Evolutionary conservation across 2,888 invertebrate species (phyloP).

Genomic region (Bombyx huttoni): DNA sequence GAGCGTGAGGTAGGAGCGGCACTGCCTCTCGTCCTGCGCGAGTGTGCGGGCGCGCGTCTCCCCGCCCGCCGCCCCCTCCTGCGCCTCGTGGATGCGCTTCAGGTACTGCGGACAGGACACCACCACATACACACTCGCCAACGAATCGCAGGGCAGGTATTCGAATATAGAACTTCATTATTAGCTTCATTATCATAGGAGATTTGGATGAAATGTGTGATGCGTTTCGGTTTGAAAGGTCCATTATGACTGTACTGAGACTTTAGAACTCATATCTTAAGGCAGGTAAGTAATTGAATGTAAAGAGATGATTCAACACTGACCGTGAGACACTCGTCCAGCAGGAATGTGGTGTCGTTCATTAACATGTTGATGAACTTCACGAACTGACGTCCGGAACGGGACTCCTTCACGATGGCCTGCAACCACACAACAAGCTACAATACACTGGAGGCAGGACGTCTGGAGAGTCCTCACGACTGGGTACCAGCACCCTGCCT

Average conservation of each 20-base stretch:
- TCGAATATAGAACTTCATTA: neutral
- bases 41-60: slow-evolving; percentile 84
- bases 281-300: neutral
- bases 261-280: too few species aligned
- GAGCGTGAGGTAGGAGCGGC: slow-evolving; percentile 90
- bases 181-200: slow-evolving; percentile 1
- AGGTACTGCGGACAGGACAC: slow-evolving; percentile 74
- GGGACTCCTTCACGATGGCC: slow-evolving; percentile 92
- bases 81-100: slow-evolving; percentile 89
- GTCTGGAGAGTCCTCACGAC: too few species aligned
- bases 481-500: too few species aligned
- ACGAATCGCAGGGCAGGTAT: neutral
- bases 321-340: slow-evolving; percentile 88
- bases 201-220: too few species aligned
- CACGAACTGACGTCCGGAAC: slow-evolving; percentile 92
- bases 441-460: too few species aligned
- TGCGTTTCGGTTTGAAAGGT: too few species aligned
- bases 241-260: too few species aligned
- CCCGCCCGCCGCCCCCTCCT: slow-evolving; percentile 79
- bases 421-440: slow-evolving; percentile 21
- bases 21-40: slow-evolving; percentile 87
- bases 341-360: slow-evolving; percentile 97
- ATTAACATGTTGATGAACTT: slow-evolving; percentile 98
- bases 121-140: neutral
- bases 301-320: slow-evolving; percentile 8